Evolutionary conservation across 2,797 vertebrate genomes (phyloP).

Genomic region (Acanthornis magna): DNA sequence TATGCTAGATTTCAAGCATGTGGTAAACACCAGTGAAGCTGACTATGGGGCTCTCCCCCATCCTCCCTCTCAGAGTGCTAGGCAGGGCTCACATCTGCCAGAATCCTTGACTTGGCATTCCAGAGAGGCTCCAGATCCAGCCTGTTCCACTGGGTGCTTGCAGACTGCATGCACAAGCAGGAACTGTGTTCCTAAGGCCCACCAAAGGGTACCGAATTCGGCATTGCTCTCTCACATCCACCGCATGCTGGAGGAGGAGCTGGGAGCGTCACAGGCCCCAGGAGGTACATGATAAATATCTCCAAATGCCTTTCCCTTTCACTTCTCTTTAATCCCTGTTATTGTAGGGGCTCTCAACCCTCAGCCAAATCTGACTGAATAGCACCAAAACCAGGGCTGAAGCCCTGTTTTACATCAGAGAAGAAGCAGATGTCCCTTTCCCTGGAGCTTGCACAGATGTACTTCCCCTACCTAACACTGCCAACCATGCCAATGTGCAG

Average conservation of each 20-base stretch:
- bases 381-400: neutral
- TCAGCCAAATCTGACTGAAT: neutral
- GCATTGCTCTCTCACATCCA: neutral
- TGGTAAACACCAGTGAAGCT: neutral
- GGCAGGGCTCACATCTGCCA: neutral
- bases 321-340: neutral
- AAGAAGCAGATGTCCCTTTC: neutral
- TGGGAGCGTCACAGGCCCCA: neutral
- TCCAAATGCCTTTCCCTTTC: neutral
- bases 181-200: neutral
- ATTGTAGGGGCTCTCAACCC: neutral
- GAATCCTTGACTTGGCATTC: rapidly evolving
- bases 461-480: neutral
- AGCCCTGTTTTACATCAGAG: neutral
- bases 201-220: rapidly evolving
- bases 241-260: neutral
- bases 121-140: neutral
- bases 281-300: neutral
- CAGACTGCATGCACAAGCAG: neutral
- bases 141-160: rapidly evolving
- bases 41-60: neutral
- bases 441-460: rapidly evolving
- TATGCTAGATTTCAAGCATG: neutral
- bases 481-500: rapidly evolving
- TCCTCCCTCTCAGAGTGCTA: neutral